These are phyloP conservation scores for Acanthornis magna DNA, from an alignment of 2,797 vertebrate genomes.

Conservation along the genomic window DNA sequence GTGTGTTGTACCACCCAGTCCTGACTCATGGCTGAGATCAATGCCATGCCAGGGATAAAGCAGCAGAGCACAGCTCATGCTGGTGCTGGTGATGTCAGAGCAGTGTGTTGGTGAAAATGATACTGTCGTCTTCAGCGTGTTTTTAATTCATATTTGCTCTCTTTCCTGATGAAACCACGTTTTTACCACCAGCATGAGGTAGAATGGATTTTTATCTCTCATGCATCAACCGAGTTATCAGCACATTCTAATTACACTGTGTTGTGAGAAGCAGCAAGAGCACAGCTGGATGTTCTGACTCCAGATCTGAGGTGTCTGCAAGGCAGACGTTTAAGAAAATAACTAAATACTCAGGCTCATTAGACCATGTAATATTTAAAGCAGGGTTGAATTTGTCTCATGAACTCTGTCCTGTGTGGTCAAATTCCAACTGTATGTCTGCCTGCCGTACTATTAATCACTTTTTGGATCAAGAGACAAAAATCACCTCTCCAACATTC, in stretches of 20 bases:
- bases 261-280: conserved; percentile 58
- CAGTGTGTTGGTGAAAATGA: background rate
- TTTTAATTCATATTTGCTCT: conserved; percentile 47
- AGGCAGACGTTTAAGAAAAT: conserved; percentile 52
- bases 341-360: conserved; percentile 31
- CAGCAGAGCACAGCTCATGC: background rate
- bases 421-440: conserved; percentile 60
- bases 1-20: background rate
- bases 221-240: conserved; percentile 57
- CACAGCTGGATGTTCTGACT: conserved; percentile 60
- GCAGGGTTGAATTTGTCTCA: conserved; percentile 33
- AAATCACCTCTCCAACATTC: conserved; percentile 67
- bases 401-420: conserved; percentile 55
- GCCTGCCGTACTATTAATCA: conserved; percentile 51
- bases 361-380: conserved; percentile 57
- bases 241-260: conserved; percentile 58
- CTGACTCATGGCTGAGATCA: background rate
- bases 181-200: conserved; percentile 54
- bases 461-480: conserved; percentile 51
- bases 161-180: conserved; percentile 45
- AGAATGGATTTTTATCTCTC: conserved; percentile 61
- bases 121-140: background rate
- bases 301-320: conserved; percentile 40
- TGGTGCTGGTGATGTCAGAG: background rate
- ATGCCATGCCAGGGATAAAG: background rate